Evolutionary conservation across 2,113 vertebrate genomes (phyloP), one percentile per base, ranked within the genome.

Genomic region (Oreochromis tanganicae): DNA sequence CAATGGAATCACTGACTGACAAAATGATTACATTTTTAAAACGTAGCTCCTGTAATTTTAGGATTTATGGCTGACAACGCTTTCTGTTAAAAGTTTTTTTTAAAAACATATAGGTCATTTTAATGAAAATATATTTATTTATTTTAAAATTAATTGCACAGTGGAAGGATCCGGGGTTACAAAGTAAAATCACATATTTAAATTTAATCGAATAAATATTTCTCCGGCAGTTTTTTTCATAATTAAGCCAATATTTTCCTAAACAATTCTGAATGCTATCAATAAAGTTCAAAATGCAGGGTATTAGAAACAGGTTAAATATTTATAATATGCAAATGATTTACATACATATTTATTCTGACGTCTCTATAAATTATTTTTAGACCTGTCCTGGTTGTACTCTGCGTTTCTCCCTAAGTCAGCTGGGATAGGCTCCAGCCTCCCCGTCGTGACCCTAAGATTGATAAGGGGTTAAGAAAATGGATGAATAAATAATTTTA

Each of bases 1-100:
- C 80, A 79, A 56, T 59, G 81, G 66, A 85, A 80, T 91, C 59
- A 66, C 41, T 38, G 71, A 66, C 4, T 85, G 84, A 90, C 57
- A 93, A 91, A 90, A 85, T 87, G 63, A 93, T 94, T 87, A 91
- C 50, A 88, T 75, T 75, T 85, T 55, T 27, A 57, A 82, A 91
- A 81, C 71, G 82, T 79, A 27, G 71, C 36, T 81, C 50, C 48
- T 43, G 32, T 84, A 79, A 79, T 85, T 83, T 43, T 84, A 29
- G 66, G 56, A 84, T 63, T 68, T 50, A 66, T 83, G 81, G 80
- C 87, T 84, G 41, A 87, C 83, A 63, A 61, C 24, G 32, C 29
- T 27, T 4, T 48, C 5, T 63, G 38, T 78, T 29, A 7, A 85
- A 82, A 56, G 3, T 27, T 34, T 38, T 8, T 61, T 34, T 52